Evolutionary conservation across 2,888 invertebrate genomes (phyloP).

Genomic region (Ophioninae sp.): DNA sequence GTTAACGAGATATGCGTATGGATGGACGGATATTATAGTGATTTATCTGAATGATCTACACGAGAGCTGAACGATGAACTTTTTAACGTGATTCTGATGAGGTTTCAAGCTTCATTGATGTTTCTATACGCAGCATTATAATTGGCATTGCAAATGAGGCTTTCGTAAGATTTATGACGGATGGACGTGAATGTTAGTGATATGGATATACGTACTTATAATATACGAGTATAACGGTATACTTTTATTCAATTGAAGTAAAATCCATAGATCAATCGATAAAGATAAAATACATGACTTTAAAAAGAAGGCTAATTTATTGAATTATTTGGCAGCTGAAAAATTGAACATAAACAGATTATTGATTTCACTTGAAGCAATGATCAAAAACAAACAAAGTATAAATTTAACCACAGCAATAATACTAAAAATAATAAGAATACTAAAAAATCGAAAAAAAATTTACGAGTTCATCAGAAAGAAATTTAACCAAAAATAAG

Average conservation of each 20-base stretch:
- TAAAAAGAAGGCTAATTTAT: neutral
- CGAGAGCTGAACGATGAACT: conserved; percentile 57
- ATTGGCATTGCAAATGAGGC: conserved; percentile 46
- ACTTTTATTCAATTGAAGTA: neutral
- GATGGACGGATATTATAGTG: conserved; percentile 44
- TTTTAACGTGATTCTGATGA: conserved; percentile 38
- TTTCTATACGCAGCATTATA: conserved; percentile 37
- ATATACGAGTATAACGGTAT: conserved; percentile 2
- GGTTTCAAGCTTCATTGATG: conserved; percentile 48
- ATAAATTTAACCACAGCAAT: too few relatives aligned
- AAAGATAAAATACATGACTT: neutral
- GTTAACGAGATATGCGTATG: conserved; percentile 57
- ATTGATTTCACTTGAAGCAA: neutral
- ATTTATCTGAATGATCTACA: conserved; percentile 52
- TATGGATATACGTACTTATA: neutral
- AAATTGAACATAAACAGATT: neutral
- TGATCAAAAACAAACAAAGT: neutral
- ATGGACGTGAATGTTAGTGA: conserved; percentile 39
- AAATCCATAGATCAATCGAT: neutral
- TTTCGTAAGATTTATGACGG: conserved; percentile 39
- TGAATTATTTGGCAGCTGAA: neutral
- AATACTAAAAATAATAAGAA: too few relatives aligned
- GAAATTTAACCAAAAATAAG: too few relatives aligned
- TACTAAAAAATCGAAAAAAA: too few relatives aligned
- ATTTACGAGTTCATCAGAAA: too few relatives aligned